Evolutionary conservation across 2,888 invertebrate genomes (phyloP).

Genomic region (Drosophila suboccidentalis): DNA sequence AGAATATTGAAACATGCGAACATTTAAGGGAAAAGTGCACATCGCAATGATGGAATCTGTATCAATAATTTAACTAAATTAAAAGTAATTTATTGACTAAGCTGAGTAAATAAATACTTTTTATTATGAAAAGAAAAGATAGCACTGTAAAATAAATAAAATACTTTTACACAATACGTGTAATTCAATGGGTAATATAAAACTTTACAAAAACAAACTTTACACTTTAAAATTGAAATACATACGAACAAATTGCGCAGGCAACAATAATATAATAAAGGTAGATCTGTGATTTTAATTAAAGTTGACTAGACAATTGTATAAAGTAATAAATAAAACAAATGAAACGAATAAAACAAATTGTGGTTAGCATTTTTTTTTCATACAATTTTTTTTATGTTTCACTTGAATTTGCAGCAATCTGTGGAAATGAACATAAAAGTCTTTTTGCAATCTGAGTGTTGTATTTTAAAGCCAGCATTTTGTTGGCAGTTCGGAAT

Average conservation of each 20-base stretch:
- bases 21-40: background rate
- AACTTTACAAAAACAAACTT: background rate
- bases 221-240: background rate
- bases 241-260: background rate
- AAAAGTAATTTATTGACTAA: background rate
- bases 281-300: constrained; percentile 16
- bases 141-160: background rate
- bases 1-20: background rate
- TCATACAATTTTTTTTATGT: background rate
- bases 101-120: constrained; percentile 4
- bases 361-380: constrained; percentile 12
- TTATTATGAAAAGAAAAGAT: background rate
- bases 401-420: constrained; percentile 21
- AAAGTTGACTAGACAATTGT: constrained; percentile 20
- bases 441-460: constrained; percentile 35
- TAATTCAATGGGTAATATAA: too few species aligned
- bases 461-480: constrained; percentile 38
- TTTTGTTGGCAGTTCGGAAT: constrained; percentile 46
- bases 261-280: background rate
- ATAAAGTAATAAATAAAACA: constrained; percentile 3
- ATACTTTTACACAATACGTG: too few species aligned
- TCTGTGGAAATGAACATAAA: constrained; percentile 32
- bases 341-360: constrained; percentile 17
- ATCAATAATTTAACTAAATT: constrained; percentile 4
- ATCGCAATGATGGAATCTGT: background rate